Conservation (phyloP, 2,888 invertebrate genomes). For the Rhaphigaster nebulosa region DNA sequence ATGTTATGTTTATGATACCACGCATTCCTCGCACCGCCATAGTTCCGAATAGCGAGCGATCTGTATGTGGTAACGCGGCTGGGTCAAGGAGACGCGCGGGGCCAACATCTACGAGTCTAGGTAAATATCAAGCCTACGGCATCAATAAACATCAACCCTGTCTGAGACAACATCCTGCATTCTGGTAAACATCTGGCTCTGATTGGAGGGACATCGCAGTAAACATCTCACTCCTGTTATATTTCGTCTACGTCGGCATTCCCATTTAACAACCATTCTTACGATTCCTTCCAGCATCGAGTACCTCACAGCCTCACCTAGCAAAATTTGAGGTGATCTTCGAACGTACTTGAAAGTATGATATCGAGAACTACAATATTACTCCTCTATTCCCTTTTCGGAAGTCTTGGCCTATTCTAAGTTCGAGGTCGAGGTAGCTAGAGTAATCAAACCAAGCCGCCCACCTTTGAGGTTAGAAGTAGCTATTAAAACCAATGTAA, state of each 20-base stretch:
- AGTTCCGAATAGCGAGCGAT: not conserved
- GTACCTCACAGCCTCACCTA: not conserved
- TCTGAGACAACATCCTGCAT: not conserved
- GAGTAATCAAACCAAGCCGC: not conserved
- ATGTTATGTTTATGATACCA: not conserved
- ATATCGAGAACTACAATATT: not conserved
- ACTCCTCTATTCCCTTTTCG: too few relatives aligned
- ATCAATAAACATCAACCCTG: not conserved
- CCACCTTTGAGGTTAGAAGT: not conserved
- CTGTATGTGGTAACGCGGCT: not conserved
- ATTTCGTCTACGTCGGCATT: slow-evolving; percentile 4
- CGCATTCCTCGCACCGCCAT: not conserved
- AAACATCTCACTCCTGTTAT: slow-evolving; percentile 12
- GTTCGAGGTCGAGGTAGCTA: not conserved
- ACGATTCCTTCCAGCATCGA: not conserved
- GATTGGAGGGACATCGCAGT: not conserved
- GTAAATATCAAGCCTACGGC: not conserved
- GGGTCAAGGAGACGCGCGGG: not conserved
- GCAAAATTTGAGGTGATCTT: not conserved
- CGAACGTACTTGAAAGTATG: not conserved
- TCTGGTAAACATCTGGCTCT: not conserved
- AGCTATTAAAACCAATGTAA: not conserved
- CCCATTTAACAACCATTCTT: not conserved
- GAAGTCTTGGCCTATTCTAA: too few relatives aligned
- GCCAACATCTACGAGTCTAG: not conserved